Conservation (phyloP, 1,140 invertebrate species). For the Drosophila baimaii region DNA sequence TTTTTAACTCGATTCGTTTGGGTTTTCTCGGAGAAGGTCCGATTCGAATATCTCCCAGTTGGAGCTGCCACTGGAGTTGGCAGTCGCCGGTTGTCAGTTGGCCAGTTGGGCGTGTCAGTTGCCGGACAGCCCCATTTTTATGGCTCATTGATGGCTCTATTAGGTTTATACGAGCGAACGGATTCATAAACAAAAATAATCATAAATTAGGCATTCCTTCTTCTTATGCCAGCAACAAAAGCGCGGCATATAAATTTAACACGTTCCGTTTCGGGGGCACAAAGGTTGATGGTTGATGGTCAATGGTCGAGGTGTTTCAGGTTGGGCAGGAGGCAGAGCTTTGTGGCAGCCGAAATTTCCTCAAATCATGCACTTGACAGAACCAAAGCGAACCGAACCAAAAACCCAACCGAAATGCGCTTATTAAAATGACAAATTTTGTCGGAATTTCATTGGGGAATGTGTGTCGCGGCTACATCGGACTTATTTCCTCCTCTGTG, state of each 20-base stretch:
- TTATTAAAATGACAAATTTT: conserved; percentile 79
- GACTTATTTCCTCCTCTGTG: conserved; percentile 26
- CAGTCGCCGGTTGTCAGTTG: conserved; percentile 14
- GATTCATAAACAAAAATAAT: conserved; percentile 78
- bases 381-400: conserved; percentile 21
- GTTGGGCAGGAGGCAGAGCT: conserved; percentile 18
- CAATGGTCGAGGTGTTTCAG: neutral
- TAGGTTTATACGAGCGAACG: conserved; percentile 75
- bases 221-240: conserved; percentile 29
- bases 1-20: conserved; percentile 12
- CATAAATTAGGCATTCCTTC: conserved; percentile 68
- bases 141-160: conserved; percentile 76
- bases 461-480: conserved; percentile 22
- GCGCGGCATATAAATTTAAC: conserved; percentile 55
- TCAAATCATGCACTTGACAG: conserved; percentile 65
- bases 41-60: conserved; percentile 26
- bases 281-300: conserved; percentile 41
- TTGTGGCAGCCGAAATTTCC: conserved; percentile 24
- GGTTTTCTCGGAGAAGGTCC: conserved; percentile 19
- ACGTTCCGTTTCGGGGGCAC: conserved; percentile 47
- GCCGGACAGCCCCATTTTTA: conserved; percentile 64
- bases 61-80: conserved; percentile 56
- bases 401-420: conserved; percentile 59
- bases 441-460: conserved; percentile 20
- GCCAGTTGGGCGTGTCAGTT: conserved; percentile 35